phyloP scores from a whole-genome alignment of 2,888 invertebrate genomes.

The Andrena camellia region DNA sequence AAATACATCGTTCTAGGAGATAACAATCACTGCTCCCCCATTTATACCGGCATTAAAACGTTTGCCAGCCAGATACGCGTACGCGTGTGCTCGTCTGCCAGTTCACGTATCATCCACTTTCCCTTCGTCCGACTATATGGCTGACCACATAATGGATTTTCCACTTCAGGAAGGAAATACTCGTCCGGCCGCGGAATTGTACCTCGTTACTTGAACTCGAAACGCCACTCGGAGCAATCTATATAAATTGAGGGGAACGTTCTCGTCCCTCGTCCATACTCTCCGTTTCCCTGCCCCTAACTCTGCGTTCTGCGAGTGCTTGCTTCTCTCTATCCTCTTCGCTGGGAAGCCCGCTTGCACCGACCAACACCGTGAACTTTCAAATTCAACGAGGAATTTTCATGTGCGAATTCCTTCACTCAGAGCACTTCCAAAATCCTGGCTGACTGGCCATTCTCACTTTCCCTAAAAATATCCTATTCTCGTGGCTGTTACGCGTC shows the following conservation, averaged over 20 bases:
- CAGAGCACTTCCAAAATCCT: not conserved
- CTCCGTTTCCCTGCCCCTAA: conserved; percentile 23
- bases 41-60: conserved; percentile 11
- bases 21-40: not conserved
- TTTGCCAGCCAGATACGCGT: conserved; percentile 1
- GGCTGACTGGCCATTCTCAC: not conserved
- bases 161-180: conserved; percentile 59
- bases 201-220: conserved; percentile 66
- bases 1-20: not conserved
- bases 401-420: no score
- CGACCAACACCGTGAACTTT: conserved; percentile 13
- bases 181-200: conserved; percentile 53
- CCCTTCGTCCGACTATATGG: conserved; percentile 24
- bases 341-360: not conserved
- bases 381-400: not conserved
- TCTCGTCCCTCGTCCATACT: conserved; percentile 23
- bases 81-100: not conserved
- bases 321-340: conserved; percentile 25
- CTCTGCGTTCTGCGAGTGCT: conserved; percentile 12
- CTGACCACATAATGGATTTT: conserved; percentile 58
- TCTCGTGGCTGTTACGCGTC: no score
- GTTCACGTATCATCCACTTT: conserved; percentile 42
- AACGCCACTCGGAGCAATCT: conserved; percentile 62
- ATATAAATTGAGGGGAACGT: conserved; percentile 70
- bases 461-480: not conserved